These are phyloP conservation scores for Lymantria monacha DNA, from an alignment of 2,888 invertebrate species.

Conservation along the genomic window DNA sequence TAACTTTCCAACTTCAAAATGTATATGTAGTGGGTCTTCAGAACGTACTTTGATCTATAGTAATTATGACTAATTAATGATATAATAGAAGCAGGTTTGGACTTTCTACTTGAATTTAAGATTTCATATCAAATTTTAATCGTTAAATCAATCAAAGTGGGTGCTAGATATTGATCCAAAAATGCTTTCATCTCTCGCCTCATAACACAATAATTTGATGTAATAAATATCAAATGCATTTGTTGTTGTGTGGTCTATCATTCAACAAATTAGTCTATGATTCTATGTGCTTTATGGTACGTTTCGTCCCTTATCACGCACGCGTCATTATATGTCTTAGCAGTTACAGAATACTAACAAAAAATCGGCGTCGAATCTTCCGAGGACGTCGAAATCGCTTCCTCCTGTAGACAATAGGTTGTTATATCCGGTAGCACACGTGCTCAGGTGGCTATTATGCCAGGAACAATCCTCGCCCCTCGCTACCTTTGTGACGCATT, in stretches of 20 bases:
- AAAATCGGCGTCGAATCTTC: conserved; percentile 72
- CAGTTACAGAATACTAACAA: conserved; percentile 41
- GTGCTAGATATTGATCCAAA: too few species aligned
- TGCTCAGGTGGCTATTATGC: conserved; percentile 80
- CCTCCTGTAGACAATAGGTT: conserved; percentile 76
- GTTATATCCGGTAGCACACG: conserved; percentile 78
- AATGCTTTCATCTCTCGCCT: too few species aligned
- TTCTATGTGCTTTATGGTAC: not conserved
- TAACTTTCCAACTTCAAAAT: too few species aligned
- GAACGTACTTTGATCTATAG: too few species aligned
- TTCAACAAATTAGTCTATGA: not conserved
- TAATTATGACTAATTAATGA: too few species aligned
- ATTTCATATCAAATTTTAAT: too few species aligned
- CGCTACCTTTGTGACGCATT: conserved; percentile 51
- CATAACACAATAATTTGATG: too few species aligned
- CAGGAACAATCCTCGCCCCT: conserved; percentile 49
- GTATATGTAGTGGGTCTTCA: too few species aligned
- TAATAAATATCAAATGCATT: too few species aligned
- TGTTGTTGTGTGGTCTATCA: not conserved
- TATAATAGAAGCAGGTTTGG: too few species aligned
- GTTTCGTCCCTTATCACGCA: conserved; percentile 30
- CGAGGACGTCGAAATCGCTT: conserved; percentile 73
- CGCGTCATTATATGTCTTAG: conserved; percentile 35
- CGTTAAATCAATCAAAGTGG: too few species aligned
- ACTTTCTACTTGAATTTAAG: too few species aligned